Percentiles rank a stretch among this genome's conserved stretches.
These are phyloP conservation scores for Carapus acus DNA, from an alignment of 2,797 vertebrate genomes.

Conservation along the genomic window DNA sequence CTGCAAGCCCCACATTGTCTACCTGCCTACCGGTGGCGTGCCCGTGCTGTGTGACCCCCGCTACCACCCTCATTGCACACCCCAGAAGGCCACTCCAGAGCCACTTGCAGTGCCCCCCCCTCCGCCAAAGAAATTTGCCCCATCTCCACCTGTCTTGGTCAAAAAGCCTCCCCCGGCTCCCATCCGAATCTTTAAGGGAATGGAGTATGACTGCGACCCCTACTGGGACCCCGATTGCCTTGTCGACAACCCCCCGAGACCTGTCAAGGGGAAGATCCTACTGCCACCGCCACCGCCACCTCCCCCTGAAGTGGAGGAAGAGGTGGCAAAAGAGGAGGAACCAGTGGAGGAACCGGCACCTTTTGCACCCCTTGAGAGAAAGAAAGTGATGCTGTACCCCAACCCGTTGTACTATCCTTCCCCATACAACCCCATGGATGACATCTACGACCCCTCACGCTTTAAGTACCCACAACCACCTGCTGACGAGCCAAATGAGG, in stretches of 20 bases:
- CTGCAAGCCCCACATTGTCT: slow-evolving; percentile 77
- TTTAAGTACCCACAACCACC: slow-evolving; percentile 67
- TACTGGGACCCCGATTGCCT: slow-evolving; percentile 81
- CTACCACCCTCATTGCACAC: slow-evolving; percentile 69
- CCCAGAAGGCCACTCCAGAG: slow-evolving; percentile 50
- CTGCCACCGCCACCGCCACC: slow-evolving; percentile 47
- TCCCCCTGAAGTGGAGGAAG: slow-evolving; percentile 39
- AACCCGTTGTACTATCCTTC: slow-evolving; percentile 50
- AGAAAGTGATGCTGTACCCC: slow-evolving; percentile 53
- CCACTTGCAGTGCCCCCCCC: slow-evolving; percentile 27
- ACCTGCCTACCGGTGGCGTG: slow-evolving; percentile 67
- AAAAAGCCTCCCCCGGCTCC: slow-evolving; percentile 60
- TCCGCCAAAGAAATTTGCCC: slow-evolving; percentile 45
- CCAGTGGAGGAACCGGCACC: slow-evolving; percentile 45
- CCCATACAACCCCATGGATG: slow-evolving; percentile 62
- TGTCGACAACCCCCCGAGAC: slow-evolving; percentile 68
- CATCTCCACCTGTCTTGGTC: slow-evolving; percentile 50
- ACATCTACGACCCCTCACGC: slow-evolving; percentile 69
- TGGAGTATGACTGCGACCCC: slow-evolving; percentile 78
- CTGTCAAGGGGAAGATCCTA: slow-evolving; percentile 57
- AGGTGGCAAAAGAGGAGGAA: slow-evolving; percentile 51
- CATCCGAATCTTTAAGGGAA: slow-evolving; percentile 64
- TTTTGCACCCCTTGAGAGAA: slow-evolving; percentile 41
- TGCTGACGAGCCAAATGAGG: slow-evolving; percentile 52
- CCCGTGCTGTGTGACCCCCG: slow-evolving; percentile 77